These are phyloP conservation scores for Leptinotarsa juncta DNA, from an alignment of 2,888 invertebrate species.

Conservation along the genomic window DNA sequence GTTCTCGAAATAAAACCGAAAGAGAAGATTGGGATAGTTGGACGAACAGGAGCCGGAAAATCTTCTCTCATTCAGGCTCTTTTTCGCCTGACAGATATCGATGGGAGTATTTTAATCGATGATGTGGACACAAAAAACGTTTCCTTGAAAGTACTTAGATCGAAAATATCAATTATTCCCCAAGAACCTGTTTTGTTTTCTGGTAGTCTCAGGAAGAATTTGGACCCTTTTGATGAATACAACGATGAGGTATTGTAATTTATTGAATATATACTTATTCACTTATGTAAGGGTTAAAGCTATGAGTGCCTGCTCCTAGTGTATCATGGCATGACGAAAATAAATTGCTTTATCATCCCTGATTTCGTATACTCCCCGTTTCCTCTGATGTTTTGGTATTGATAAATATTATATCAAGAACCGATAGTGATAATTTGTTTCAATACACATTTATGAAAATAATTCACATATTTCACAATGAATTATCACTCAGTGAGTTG, in stretches of 20 bases:
- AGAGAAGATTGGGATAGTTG: slow-evolving; percentile 67
- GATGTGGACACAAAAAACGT: slow-evolving; percentile 75
- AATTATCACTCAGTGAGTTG: too few relatives aligned
- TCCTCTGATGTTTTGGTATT: too few relatives aligned
- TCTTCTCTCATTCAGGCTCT: slow-evolving; percentile 84
- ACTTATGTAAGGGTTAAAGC: too few relatives aligned
- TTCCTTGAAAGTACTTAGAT: slow-evolving; percentile 80
- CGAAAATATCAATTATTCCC: slow-evolving; percentile 82
- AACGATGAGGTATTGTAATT: slow-evolving; percentile 70
- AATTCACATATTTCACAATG: too few relatives aligned
- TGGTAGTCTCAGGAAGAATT: slow-evolving; percentile 81
- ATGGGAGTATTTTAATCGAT: slow-evolving; percentile 82
- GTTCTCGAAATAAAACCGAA: slow-evolving; percentile 74
- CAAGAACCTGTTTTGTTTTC: slow-evolving; percentile 91
- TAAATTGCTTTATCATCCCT: too few relatives aligned
- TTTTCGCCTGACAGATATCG: slow-evolving; percentile 82
- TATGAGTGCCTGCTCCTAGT: too few relatives aligned
- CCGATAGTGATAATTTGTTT: too few relatives aligned
- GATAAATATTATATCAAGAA: too few relatives aligned
- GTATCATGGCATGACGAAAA: too few relatives aligned
- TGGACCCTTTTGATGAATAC: slow-evolving; percentile 83
- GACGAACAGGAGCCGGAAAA: slow-evolving; percentile 70
- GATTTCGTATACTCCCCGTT: too few relatives aligned
- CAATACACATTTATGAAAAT: too few relatives aligned
- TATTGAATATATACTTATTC: background rate